Evolutionary conservation across 2,113 vertebrate species (phyloP).

Genomic region (Anarrhichthys ocellatus): DNA sequence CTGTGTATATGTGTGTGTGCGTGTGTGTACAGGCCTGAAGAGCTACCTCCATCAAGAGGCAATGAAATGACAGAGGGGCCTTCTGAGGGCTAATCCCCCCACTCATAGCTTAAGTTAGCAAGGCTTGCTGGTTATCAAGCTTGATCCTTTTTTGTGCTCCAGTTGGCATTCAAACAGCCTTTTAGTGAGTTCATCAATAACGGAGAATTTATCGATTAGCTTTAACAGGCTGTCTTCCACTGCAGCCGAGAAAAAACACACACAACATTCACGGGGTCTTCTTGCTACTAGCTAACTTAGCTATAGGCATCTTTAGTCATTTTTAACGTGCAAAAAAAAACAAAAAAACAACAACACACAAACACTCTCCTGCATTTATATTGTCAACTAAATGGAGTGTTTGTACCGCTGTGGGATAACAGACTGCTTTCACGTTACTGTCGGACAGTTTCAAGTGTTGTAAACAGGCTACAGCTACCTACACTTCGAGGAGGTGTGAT

Average conservation of each 20-base stretch:
- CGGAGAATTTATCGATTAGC: background rate
- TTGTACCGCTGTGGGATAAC: too few species aligned
- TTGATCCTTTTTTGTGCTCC: constrained; percentile 9
- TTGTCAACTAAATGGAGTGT: too few species aligned
- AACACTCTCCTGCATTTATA: too few species aligned
- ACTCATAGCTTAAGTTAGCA: constrained; percentile 72
- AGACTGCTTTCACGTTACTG: too few species aligned
- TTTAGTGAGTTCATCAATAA: background rate
- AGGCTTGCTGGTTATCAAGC: constrained; percentile 52
- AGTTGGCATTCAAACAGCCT: constrained; percentile 2
- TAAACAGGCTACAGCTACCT: too few species aligned
- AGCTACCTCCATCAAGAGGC: constrained; percentile 62
- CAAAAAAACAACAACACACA: too few species aligned
- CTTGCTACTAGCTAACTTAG: background rate
- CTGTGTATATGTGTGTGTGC: background rate
- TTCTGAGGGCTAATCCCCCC: constrained; percentile 69
- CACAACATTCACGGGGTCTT: constrained; percentile 52
- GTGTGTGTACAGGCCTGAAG: constrained; percentile 45
- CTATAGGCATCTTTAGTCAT: background rate
- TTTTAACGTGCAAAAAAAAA: too few species aligned
- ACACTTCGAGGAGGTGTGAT: too few species aligned
- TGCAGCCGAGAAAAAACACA: constrained; percentile 26
- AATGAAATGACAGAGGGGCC: constrained; percentile 68
- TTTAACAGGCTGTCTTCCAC: constrained; percentile 2
- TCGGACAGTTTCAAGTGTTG: too few species aligned